A percentile compares a stretch with the other conserved stretches of the same genome.
Conservation (phyloP, 2,888 invertebrate species). For the Coecobrya sp. region DNA sequence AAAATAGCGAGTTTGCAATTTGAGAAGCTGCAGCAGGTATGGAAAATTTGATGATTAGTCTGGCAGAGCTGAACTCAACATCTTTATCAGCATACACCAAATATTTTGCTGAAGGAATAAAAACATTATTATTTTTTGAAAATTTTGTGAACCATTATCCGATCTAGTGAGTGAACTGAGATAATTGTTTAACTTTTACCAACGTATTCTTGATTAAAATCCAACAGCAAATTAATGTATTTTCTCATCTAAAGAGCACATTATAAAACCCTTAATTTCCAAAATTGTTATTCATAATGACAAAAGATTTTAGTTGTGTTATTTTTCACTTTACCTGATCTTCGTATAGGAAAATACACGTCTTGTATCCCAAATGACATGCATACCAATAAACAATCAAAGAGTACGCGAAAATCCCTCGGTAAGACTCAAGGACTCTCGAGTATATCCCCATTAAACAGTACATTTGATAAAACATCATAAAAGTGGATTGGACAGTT, state of each 20-base stretch:
- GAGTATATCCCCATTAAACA: conserved; percentile 47
- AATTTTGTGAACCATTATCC: background rate
- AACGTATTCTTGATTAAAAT: conserved; percentile 72
- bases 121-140: too few species aligned
- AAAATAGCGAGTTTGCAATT: conserved; percentile 66
- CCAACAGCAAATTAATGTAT: conserved; percentile 68
- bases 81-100: conserved; percentile 43
- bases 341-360: conserved; percentile 34
- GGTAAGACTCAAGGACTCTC: conserved; percentile 51
- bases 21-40: conserved; percentile 60
- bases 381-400: conserved; percentile 77
- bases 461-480: conserved; percentile 63
- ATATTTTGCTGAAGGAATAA: conserved; percentile 49
- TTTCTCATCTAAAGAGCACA: conserved; percentile 56
- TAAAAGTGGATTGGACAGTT: conserved; percentile 42
- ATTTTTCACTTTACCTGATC: conserved; percentile 41
- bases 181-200: conserved; percentile 65
- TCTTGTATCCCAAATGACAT: conserved; percentile 61
- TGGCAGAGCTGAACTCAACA: conserved; percentile 39
- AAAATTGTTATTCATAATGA: background rate
- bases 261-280: background rate
- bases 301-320: background rate
- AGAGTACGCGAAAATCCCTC: conserved; percentile 70
- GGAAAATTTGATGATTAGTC: conserved; percentile 57
- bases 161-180: background rate